Evolutionary conservation across 2,113 vertebrate species (phyloP).

Genomic region (Bombycilla garrulus): DNA sequence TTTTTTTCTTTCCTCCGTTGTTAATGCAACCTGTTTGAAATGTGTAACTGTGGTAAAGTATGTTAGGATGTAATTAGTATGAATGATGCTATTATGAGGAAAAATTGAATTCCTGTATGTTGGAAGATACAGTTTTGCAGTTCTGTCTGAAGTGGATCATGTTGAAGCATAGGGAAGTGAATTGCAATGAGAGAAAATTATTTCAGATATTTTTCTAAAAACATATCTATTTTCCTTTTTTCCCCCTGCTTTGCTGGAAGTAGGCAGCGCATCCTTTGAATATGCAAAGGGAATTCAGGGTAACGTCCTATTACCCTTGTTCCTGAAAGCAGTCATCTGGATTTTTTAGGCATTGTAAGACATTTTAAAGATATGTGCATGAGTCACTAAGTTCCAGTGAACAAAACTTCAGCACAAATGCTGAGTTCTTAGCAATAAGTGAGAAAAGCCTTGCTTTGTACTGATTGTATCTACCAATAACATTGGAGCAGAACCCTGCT

Average conservation of each 20-base stretch:
- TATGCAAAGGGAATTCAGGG: not conserved
- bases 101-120: not conserved
- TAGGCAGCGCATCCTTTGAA: not conserved
- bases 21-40: not conserved
- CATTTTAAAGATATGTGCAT: not conserved
- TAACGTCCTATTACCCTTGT: not conserved
- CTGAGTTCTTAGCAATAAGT: not conserved
- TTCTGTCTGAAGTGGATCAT: not conserved
- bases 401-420: not conserved
- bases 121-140: not conserved
- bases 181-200: not conserved
- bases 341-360: not conserved
- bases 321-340: not conserved
- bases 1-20: not conserved
- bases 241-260: not conserved
- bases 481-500: not conserved
- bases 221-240: not conserved
- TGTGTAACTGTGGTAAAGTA: not conserved
- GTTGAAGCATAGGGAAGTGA: not conserved
- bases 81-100: not conserved
- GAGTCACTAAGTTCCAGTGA: not conserved
- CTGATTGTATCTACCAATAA: not conserved
- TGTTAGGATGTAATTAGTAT: not conserved
- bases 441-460: not conserved
- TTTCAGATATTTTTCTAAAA: not conserved